Percentiles rank a stretch among this genome's conserved stretches.
phyloP scores from a whole-genome alignment of 2,113 vertebrate genomes.

The Tragelaphus imberbis region DNA sequence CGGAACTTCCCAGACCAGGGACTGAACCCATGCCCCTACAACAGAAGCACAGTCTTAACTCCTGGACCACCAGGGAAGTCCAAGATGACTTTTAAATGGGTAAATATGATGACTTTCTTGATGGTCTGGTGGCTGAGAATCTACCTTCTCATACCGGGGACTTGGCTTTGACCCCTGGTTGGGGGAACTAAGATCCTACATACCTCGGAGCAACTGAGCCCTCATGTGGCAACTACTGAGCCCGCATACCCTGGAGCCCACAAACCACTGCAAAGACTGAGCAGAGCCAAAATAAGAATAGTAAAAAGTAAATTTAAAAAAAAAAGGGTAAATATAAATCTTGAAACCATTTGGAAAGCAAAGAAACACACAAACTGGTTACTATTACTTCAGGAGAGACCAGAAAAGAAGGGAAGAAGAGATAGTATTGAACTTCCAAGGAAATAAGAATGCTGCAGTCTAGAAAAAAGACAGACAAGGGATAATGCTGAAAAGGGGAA shows the following conservation, averaged over 20 bases:
- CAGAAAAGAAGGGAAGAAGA: background rate
- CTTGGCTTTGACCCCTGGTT: background rate
- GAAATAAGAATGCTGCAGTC: background rate
- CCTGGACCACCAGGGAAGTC: background rate
- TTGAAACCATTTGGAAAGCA: background rate
- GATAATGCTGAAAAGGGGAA: background rate
- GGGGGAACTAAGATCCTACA: background rate
- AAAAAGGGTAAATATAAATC: background rate
- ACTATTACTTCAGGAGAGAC: background rate
- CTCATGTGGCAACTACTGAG: background rate
- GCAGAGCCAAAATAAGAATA: background rate
- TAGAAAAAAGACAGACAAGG: background rate
- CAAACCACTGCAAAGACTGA: background rate
- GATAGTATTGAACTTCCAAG: background rate
- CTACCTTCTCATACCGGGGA: background rate
- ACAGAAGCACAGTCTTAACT: background rate
- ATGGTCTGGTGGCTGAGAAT: background rate
- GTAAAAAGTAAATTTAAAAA: background rate
- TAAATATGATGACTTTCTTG: background rate
- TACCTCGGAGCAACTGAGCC: background rate
- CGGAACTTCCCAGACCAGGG: background rate
- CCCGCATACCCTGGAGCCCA: background rate
- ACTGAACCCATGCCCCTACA: background rate
- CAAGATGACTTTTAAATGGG: background rate
- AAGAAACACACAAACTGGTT: background rate